A percentile compares a stretch with the other conserved stretches of the same genome.
These are phyloP conservation scores for Drosophila ananassae DNA, from an alignment of 1,140 invertebrate genomes.

Conservation along the genomic window DNA sequence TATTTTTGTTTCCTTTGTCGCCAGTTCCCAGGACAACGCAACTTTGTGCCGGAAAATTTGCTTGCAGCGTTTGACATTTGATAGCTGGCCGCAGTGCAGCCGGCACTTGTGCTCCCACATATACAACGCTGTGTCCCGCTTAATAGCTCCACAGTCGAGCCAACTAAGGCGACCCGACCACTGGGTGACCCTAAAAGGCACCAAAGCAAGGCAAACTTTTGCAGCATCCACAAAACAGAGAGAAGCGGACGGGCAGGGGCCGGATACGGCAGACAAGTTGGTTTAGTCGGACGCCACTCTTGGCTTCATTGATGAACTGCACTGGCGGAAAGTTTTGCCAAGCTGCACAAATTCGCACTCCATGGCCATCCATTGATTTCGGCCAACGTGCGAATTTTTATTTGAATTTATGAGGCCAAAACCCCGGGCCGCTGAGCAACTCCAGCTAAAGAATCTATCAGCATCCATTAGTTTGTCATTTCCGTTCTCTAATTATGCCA, in stretches of 20 bases:
- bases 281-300: slow-evolving; percentile 32
- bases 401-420: slow-evolving; percentile 63
- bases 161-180: slow-evolving; percentile 36
- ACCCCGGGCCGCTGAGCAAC: not conserved
- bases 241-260: not conserved
- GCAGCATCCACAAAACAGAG: slow-evolving; percentile 27
- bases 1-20: slow-evolving; percentile 28
- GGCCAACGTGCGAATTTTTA: slow-evolving; percentile 77
- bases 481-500: slow-evolving; percentile 74
- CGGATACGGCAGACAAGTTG: slow-evolving; percentile 54
- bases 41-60: slow-evolving; percentile 63
- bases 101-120: slow-evolving; percentile 14
- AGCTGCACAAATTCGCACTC: slow-evolving; percentile 75
- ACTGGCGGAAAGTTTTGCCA: slow-evolving; percentile 59
- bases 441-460: not conserved
- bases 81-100: slow-evolving; percentile 57
- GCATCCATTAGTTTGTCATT: slow-evolving; percentile 63
- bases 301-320: slow-evolving; percentile 71
- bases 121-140: slow-evolving; percentile 19
- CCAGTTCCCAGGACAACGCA: slow-evolving; percentile 40
- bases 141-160: slow-evolving; percentile 56
- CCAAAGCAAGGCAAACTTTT: slow-evolving; percentile 56
- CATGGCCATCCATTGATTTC: slow-evolving; percentile 21
- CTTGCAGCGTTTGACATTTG: slow-evolving; percentile 70
- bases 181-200: slow-evolving; percentile 65